Conservation (phyloP, 2,888 invertebrate genomes). For the Tenthredo mesomela region DNA sequence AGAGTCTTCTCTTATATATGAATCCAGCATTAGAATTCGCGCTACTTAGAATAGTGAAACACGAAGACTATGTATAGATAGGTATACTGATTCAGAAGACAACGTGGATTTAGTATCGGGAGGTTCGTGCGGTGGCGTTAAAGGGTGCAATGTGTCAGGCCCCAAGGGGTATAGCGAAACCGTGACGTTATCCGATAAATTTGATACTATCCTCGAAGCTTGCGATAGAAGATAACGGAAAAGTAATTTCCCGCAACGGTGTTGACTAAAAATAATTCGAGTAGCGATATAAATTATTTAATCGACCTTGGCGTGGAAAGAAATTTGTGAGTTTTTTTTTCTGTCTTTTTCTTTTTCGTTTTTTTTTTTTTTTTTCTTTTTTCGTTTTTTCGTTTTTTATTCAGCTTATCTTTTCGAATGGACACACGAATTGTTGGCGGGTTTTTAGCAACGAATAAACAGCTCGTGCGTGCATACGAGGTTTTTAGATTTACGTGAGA, state of each 20-base stretch:
- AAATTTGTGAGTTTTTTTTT: background rate
- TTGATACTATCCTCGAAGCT: constrained; percentile 12
- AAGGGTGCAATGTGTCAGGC: constrained; percentile 43
- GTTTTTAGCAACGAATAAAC: background rate
- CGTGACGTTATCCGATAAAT: constrained; percentile 35
- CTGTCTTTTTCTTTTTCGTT: background rate
- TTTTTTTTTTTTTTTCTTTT: background rate
- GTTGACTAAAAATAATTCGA: background rate
- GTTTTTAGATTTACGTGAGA: background rate
- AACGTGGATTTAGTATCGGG: constrained; percentile 20
- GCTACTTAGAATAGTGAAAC: constrained; percentile 3
- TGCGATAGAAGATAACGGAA: constrained; percentile 27
- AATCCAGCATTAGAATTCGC: background rate
- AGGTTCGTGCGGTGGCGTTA: constrained; percentile 3
- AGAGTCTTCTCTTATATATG: background rate
- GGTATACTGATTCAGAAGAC: background rate
- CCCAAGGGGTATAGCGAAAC: background rate
- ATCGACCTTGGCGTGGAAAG: background rate
- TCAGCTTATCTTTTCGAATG: background rate
- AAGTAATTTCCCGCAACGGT: constrained; percentile 33
- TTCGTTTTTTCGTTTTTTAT: background rate
- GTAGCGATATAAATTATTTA: background rate
- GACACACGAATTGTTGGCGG: background rate
- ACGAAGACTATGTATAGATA: background rate
- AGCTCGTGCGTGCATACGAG: background rate